Base-by-base conservation (phyloP, 2,113 vertebrate species). In the Embiotoca jacksoni region DNA sequence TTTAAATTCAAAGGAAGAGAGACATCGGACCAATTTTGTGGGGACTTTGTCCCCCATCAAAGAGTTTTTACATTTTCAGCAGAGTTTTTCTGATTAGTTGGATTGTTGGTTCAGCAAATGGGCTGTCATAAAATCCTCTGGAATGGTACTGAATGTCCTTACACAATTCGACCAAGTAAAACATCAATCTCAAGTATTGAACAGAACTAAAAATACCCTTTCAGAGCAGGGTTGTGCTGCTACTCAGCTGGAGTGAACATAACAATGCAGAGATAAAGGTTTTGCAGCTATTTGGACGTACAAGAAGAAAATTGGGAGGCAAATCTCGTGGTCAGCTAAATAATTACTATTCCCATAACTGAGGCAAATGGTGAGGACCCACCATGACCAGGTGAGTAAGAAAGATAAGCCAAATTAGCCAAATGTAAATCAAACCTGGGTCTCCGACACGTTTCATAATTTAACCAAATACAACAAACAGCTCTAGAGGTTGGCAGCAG, bases 1-100 rank as follows among this genome's bases (percentile, higher is more conserved):
- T 89, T 86, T 70, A 75, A 87, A 85, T 66, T 75, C 72, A 82
- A 81, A 83, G 93, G 90, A 94, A 94, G 80, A 89, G 94, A 91
- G 92, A 95, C 91, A 95, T 95, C 93, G 94, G 94, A 94, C 82
- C 63, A 72, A 80, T 80, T 88, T 82, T 89, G 75, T 72, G 65
- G 46, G 23, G 63, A 80, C 76, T 72, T 72, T 84, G 69, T 80
- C 67, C 80, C 23, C 68, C 68, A 76, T 87, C 72, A 85, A 78
- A 87, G 75, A 83, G 56, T 30, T 83, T 86, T 75, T 50, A 70
- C 32, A 87, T 74, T 88, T 76, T 88, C 61, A 85, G 72, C 55
- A 62, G 58, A 68, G 64, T 78, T 87, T 82, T 69, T 90, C 75
- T 88, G 82, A 87, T 81, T 82, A 80, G 80, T 72, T 54, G 63